A percentile compares a stretch with the other conserved stretches of the same genome.
Evolutionary conservation across 1,140 invertebrate species (phyloP).

Genomic region (Heliconius hermathena): DNA sequence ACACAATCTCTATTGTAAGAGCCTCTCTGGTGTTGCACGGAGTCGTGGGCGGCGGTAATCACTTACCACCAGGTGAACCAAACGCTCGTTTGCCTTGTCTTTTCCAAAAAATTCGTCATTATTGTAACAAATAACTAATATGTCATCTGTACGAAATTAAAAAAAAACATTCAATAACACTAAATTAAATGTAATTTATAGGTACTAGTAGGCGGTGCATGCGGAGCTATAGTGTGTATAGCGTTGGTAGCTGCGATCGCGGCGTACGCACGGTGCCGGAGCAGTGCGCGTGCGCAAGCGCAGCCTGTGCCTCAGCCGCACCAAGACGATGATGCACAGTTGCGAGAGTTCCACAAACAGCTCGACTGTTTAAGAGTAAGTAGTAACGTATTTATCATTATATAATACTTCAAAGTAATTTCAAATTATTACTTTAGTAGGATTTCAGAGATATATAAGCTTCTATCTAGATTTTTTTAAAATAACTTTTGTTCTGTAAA

Average conservation of each 20-base stretch:
- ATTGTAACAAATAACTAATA: too few species aligned
- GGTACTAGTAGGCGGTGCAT: slow-evolving; percentile 67
- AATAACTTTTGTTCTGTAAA: too few species aligned
- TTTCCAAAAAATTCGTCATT: too few species aligned
- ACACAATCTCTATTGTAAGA: too few species aligned
- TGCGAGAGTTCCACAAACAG: slow-evolving; percentile 74
- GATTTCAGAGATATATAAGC: too few species aligned
- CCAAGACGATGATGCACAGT: slow-evolving; percentile 67
- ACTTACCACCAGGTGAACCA: too few species aligned
- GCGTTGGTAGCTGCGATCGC: slow-evolving; percentile 60
- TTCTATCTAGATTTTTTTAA: too few species aligned
- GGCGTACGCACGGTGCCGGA: slow-evolving; percentile 61
- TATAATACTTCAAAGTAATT: background rate
- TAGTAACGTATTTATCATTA: slow-evolving; percentile 7
- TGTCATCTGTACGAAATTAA: background rate
- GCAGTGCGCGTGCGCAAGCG: slow-evolving; percentile 52
- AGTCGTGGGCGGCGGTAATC: too few species aligned
- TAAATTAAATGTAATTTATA: slow-evolving; percentile 28
- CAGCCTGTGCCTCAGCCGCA: slow-evolving; percentile 67
- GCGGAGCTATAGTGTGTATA: slow-evolving; percentile 63
- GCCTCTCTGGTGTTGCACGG: too few species aligned
- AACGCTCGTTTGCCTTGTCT: too few species aligned
- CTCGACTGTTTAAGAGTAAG: slow-evolving; percentile 73
- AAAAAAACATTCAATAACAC: background rate
- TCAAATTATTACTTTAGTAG: too few species aligned